These are phyloP conservation scores for Ceriagrion tenellum DNA, from an alignment of 2,888 invertebrate genomes.

Conservation along the genomic window DNA sequence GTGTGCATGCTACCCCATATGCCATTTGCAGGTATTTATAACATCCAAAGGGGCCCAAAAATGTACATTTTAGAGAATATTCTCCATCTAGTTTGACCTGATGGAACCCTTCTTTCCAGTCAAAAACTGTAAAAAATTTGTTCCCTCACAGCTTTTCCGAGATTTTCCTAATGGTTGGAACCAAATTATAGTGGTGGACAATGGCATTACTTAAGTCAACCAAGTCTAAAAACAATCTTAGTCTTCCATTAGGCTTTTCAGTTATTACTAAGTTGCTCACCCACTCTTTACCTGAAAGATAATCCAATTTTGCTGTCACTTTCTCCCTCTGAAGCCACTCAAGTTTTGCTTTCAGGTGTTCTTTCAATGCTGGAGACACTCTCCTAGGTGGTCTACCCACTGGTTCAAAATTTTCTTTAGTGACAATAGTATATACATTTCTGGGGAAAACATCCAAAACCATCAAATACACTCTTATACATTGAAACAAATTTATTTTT, in stretches of 20 bases:
- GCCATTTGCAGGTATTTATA: neutral
- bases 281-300: neutral
- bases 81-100: neutral
- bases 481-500: neutral
- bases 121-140: neutral
- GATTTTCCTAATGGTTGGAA: neutral
- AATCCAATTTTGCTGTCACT: neutral
- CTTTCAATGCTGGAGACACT: neutral
- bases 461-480: neutral
- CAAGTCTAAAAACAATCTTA: neutral
- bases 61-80: neutral
- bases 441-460: neutral
- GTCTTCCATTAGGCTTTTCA: neutral
- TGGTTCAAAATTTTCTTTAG: neutral
- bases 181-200: neutral
- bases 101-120: neutral
- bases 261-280: neutral
- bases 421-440: neutral
- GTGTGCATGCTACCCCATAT: neutral
- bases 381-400: neutral
- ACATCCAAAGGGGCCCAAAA: neutral
- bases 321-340: neutral
- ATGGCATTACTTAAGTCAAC: neutral
- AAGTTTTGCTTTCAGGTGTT: neutral
- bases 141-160: neutral